Base-by-base conservation (phyloP, 2,797 vertebrate species). In the Caiman crocodilus region DNA sequence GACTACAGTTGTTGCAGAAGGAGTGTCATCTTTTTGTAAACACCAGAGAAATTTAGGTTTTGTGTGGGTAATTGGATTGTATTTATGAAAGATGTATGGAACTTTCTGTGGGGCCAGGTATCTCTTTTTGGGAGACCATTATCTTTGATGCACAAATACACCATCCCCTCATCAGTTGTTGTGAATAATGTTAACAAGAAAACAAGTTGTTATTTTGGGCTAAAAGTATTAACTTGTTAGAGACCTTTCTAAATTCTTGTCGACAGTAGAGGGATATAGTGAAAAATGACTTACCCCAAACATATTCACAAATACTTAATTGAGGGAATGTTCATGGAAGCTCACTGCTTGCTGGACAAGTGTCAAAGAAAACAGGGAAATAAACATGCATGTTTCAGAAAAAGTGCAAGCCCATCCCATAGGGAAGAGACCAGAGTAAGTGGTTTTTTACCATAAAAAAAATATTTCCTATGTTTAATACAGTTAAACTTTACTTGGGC, bases 11-110 rank as follows among this genome's bases (percentile, higher is more conserved):
- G 8, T 35, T 60, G 15, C 42, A 42, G 5, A 5, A 35, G 59
- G 76, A 76, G 79, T 10, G 57, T 15, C 0, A 0, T 7, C 30
- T 63, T 13, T 0, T 2, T 17, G 3, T 7, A 8, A 42, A 7
- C 63, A 5, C 9, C 1, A 2, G 23, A 14, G 5, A 71, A 71
- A 71, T 42, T 35, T 42, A 3, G 32, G 7, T 23, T 71, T 14
- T 90, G 18, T 71, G 30, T 76, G 35, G 17, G 8, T 2, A 7
- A 0, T 79, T 71, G 4, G 1, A 28, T 18, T 21, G 1, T 57
- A 0, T 0, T 2, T 82, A 80, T 50, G 16, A 81, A 1, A 55
- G 0, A 1, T 57, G 63, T n/a, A 57, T 16, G 14, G 18, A 61
- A 50, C 6, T 4, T 84, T 63, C 3, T 50, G 16, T 50, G 50